Evolutionary conservation across 2,113 vertebrate genomes (phyloP).

Genomic region (Carassius carassius): DNA sequence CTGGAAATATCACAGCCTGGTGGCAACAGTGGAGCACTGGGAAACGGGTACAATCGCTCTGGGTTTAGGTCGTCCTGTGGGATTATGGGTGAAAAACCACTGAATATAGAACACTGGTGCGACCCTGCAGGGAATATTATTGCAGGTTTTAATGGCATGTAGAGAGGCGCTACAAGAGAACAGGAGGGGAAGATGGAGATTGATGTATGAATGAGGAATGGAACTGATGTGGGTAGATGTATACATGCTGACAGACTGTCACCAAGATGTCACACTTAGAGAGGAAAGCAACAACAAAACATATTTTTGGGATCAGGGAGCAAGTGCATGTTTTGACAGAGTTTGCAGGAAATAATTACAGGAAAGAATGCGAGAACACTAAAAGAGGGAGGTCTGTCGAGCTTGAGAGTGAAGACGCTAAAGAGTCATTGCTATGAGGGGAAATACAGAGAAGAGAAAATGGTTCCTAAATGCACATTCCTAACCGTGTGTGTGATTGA

Average conservation of each 20-base stretch:
- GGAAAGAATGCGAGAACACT: constrained; percentile 8
- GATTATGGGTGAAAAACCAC: constrained; percentile 14
- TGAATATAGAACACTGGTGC: constrained; percentile 38
- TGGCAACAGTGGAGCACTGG: constrained; percentile 25
- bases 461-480: background rate
- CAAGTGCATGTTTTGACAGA: constrained; percentile 41
- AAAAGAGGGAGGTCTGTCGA: constrained; percentile 11
- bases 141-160: constrained; percentile 34
- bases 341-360: constrained; percentile 42
- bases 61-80: constrained; percentile 30
- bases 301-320: constrained; percentile 42
- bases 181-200: background rate
- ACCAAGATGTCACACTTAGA: constrained; percentile 24
- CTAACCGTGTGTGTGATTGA: background rate
- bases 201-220: constrained; percentile 36
- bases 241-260: constrained; percentile 35
- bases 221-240: constrained; percentile 10
- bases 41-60: constrained; percentile 40
- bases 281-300: constrained; percentile 41
- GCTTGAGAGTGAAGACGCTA: background rate
- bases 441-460: constrained; percentile 11
- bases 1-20: constrained; percentile 39
- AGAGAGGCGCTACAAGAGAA: background rate
- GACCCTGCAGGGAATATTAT: constrained; percentile 15
- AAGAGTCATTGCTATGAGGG: constrained; percentile 13